A percentile compares a stretch with the other conserved stretches of the same genome.
phyloP scores from a whole-genome alignment of 64 coral and sea anemone genomes.

The Montipora efflorescens region DNA sequence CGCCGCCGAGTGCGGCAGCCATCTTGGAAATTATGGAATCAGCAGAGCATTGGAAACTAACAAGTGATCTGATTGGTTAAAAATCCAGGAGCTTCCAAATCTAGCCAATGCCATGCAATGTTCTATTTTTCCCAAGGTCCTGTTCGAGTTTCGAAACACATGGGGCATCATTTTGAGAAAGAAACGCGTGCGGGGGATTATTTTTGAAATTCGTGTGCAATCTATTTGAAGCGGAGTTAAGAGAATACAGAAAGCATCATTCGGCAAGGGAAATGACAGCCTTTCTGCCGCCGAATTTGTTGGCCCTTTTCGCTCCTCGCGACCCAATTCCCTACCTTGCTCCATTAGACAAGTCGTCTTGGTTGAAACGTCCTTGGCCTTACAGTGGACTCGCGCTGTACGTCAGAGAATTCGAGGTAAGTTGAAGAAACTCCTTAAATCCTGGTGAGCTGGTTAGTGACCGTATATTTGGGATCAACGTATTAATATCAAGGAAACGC shows the following conservation, averaged over 20 bases:
- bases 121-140: constrained; percentile 42
- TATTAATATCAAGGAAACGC: too few relatives aligned
- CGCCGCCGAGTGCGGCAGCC: not conserved
- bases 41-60: not conserved
- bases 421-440: not conserved
- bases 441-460: too few relatives aligned
- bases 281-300: constrained; percentile 93
- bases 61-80: constrained; percentile 29
- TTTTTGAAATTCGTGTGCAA: too few relatives aligned
- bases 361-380: constrained; percentile 77
- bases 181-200: too few relatives aligned
- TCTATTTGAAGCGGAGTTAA: not conserved
- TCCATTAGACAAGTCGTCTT: constrained; percentile 86
- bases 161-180: not conserved
- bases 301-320: constrained; percentile 96
- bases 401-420: constrained; percentile 91
- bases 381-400: constrained; percentile 69
- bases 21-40: not conserved
- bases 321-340: constrained; percentile 82
- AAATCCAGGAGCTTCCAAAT: not conserved
- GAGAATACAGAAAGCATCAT: not conserved
- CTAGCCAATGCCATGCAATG: not conserved
- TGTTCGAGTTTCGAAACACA: not conserved
- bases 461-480: too few relatives aligned
- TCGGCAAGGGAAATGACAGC: constrained; percentile 82